A percentile compares a stretch with the other conserved stretches of the same genome.
phyloP scores from a whole-genome alignment of 30 jellyfish, hydroid and myxozoan species.

The Clytia hemisphaerica region DNA sequence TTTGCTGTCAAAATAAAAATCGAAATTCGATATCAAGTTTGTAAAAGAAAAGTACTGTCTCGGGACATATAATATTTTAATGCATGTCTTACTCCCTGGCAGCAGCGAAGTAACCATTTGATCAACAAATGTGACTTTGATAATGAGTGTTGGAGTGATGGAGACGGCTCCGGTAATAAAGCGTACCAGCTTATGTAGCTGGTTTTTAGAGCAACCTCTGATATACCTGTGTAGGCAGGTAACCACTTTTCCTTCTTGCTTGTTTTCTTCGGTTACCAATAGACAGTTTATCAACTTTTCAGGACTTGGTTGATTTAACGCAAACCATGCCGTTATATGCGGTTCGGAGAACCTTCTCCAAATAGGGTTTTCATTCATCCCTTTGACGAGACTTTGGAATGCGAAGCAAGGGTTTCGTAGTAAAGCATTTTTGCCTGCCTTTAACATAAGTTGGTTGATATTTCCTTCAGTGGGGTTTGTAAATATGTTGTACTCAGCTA shows the following conservation, averaged over 20 bases:
- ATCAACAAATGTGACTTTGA: constrained; percentile 6
- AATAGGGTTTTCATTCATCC: neutral
- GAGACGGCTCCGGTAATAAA: constrained; percentile 12
- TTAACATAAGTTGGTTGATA: neutral
- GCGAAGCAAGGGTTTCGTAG: constrained; percentile 1
- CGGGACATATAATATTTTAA: neutral
- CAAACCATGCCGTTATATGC: neutral
- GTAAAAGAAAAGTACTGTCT: neutral
- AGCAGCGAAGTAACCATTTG: neutral
- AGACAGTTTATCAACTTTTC: constrained; percentile 6
- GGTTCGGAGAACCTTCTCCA: neutral
- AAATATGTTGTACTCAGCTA: neutral
- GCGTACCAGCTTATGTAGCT: neutral
- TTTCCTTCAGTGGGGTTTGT: constrained; percentile 3
- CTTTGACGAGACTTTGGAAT: constrained; percentile 1
- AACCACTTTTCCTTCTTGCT: neutral
- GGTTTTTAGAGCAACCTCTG: neutral
- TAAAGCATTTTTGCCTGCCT: neutral
- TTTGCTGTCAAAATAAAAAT: neutral
- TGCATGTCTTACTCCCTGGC: neutral
- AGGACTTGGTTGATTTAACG: neutral
- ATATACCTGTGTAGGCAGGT: constrained; percentile 8
- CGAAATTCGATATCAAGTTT: neutral
- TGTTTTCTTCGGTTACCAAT: neutral
- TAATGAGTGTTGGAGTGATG: neutral